Evolutionary conservation across 2,888 invertebrate genomes (phyloP).

Genomic region (Thumatha senex): DNA sequence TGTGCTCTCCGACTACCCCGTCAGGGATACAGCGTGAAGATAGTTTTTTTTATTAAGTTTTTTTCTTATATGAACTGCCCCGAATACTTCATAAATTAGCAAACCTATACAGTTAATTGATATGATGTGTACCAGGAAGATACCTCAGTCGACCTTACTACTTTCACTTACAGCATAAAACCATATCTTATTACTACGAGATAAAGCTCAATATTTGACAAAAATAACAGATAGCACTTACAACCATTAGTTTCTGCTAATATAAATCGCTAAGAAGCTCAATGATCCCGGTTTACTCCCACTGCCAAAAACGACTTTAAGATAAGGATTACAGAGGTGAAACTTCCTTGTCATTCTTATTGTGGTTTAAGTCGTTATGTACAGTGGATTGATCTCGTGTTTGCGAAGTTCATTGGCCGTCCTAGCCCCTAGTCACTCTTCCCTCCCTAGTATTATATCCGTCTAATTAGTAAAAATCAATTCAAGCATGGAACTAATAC

Average conservation of each 20-base stretch:
- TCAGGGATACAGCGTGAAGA: too few species aligned
- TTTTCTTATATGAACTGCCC: conserved; percentile 62
- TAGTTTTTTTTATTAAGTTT: too few species aligned
- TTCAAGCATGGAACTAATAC: conserved; percentile 37
- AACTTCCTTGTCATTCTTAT: conserved; percentile 31
- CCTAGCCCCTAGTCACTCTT: conserved; percentile 72
- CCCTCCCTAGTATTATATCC: conserved; percentile 56
- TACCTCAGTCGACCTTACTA: conserved; percentile 59
- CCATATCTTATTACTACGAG: conserved; percentile 27
- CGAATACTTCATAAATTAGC: conserved; percentile 76
- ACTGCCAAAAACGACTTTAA: conserved; percentile 43
- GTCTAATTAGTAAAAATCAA: conserved; percentile 67
- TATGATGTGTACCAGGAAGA: conserved; percentile 77
- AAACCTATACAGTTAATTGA: conserved; percentile 72
- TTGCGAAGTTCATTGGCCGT: conserved; percentile 75
- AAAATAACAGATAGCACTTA: conserved; percentile 33
- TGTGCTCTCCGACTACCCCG: too few species aligned
- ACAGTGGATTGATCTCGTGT: conserved; percentile 36
- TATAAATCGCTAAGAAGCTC: conserved; percentile 74
- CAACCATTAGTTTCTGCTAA: conserved; percentile 45
- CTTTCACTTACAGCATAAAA: conserved; percentile 31
- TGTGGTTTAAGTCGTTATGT: conserved; percentile 47
- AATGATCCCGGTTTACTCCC: conserved; percentile 72
- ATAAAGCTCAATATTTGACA: conserved; percentile 21
- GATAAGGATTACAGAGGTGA: conserved; percentile 27